Conservation (phyloP, 2,113 vertebrate genomes). For the Promerops cafer region DNA sequence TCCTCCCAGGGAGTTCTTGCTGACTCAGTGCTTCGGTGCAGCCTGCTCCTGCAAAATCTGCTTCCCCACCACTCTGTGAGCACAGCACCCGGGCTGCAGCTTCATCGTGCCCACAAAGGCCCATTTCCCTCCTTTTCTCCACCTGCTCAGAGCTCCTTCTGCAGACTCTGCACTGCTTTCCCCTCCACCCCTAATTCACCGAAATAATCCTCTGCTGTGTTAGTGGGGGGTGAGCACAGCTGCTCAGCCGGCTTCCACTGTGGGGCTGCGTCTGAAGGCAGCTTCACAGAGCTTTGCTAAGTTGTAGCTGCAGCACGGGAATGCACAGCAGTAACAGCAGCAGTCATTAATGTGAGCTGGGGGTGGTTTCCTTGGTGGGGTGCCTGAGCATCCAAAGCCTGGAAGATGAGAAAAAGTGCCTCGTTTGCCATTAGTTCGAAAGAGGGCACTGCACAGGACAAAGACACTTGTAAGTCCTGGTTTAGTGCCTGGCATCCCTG, state of each 20-base stretch:
- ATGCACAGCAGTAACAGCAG: neutral
- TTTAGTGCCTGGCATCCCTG: neutral
- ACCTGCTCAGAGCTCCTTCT: neutral
- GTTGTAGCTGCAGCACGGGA: rapidly evolving
- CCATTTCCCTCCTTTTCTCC: neutral
- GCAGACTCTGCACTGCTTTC: neutral
- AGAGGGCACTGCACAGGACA: neutral
- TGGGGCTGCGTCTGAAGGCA: neutral
- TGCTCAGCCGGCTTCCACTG: neutral
- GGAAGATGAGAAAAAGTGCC: neutral
- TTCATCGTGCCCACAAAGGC: neutral
- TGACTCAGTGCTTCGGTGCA: neutral
- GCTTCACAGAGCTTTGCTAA: neutral
- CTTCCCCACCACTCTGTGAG: neutral
- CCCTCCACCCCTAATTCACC: neutral
- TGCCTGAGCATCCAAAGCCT: neutral
- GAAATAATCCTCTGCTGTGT: neutral
- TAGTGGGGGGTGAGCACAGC: neutral
- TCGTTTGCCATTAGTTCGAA: rapidly evolving
- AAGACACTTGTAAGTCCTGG: neutral
- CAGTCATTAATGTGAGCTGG: neutral
- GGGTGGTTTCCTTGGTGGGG: neutral
- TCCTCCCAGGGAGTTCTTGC: slow-evolving; percentile 27
- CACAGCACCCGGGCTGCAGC: rapidly evolving
- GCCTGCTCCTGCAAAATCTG: neutral